Conservation (phyloP, 2,113 vertebrate species). For the Felis chaus region DNA sequence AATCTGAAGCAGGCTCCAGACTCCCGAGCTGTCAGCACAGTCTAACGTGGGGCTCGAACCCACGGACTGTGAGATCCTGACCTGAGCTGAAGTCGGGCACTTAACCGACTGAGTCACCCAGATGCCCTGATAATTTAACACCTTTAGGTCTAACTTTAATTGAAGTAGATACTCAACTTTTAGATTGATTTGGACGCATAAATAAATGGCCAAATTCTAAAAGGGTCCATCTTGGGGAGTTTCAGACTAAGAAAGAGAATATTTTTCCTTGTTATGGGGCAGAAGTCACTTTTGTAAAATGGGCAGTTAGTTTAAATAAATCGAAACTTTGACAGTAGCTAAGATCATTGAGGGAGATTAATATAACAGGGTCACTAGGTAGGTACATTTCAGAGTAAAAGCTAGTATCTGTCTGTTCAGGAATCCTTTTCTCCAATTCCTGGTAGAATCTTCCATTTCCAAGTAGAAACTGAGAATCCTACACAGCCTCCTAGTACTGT, state of each 20-base stretch:
- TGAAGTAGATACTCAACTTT: conserved; percentile 27
- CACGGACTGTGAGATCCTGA: neutral
- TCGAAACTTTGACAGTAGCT: neutral
- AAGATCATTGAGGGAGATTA: conserved; percentile 1
- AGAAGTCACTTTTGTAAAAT: conserved; percentile 46
- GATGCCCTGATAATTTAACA: neutral
- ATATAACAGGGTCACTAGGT: neutral
- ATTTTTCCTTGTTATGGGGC: neutral
- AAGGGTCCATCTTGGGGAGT: conserved; percentile 12
- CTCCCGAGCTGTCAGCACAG: neutral
- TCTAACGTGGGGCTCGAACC: neutral
- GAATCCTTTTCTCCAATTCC: neutral
- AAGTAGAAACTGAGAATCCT: neutral
- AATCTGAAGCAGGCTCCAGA: neutral
- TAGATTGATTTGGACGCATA: conserved; percentile 8
- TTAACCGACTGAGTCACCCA: neutral
- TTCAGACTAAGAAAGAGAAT: conserved; percentile 34
- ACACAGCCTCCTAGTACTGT: neutral
- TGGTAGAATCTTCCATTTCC: neutral
- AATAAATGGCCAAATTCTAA: conserved; percentile 5
- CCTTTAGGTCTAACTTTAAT: conserved; percentile 35
- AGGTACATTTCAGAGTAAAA: conserved; percentile 48
- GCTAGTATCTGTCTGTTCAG: neutral
- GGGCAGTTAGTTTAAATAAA: conserved; percentile 34
- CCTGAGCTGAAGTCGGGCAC: neutral